phyloP scores from a whole-genome alignment of 2,113 vertebrate genomes.

The Drymodes brunneopygia region DNA sequence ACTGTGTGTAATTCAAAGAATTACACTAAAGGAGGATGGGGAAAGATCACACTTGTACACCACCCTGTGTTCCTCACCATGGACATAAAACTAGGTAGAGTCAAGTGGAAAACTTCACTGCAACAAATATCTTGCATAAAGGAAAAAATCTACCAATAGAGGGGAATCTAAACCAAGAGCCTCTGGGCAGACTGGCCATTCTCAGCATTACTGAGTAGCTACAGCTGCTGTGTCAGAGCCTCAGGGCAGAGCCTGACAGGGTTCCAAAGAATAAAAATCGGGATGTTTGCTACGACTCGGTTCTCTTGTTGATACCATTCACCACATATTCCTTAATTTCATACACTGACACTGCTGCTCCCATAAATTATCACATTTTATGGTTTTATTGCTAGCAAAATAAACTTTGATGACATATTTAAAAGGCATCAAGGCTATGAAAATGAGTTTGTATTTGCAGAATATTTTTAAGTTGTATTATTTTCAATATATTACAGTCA shows the following conservation, averaged over 20 bases:
- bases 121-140: not conserved
- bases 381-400: conserved; percentile 11
- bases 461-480: not conserved
- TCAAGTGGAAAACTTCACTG: not conserved
- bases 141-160: not conserved
- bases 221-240: not conserved
- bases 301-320: conserved; percentile 1
- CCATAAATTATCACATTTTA: conserved; percentile 54
- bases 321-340: not conserved
- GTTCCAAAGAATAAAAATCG: not conserved
- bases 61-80: not conserved
- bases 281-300: not conserved
- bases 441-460: conserved; percentile 17
- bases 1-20: not conserved
- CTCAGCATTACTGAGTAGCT: not conserved
- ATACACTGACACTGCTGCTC: not conserved
- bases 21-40: not conserved
- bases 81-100: not conserved
- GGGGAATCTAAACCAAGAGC: not conserved
- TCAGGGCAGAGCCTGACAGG: not conserved
- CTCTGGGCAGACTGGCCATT: not conserved
- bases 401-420: conserved; percentile 10
- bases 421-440: conserved; percentile 5
- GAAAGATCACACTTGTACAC: not conserved
- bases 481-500: conserved; percentile 9